A percentile compares a stretch with the other conserved stretches of the same genome.
Conservation (phyloP, 2,113 vertebrate species). For the Ardeotis arabs region DNA sequence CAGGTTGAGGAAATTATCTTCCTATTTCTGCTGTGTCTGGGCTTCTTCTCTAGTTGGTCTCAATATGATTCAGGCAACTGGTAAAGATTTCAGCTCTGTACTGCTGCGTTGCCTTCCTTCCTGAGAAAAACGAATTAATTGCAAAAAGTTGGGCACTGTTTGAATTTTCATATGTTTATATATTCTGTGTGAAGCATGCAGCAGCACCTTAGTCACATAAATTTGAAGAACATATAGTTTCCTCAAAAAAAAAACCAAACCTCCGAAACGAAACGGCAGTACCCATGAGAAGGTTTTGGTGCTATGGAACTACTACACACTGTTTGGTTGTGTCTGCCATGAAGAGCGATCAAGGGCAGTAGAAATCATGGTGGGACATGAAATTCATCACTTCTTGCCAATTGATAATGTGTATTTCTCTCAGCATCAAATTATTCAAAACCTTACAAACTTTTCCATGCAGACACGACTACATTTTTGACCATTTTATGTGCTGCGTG, state of each 20-base stretch:
- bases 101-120: not conserved
- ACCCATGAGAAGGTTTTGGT: not conserved
- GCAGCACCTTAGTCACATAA: not conserved
- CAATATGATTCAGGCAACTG: not conserved
- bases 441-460: not conserved
- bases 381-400: not conserved
- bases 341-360: not conserved
- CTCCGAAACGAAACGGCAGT: not conserved
- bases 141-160: not conserved
- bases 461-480: not conserved
- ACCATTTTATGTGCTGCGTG: not conserved
- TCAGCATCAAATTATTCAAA: not conserved
- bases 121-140: not conserved
- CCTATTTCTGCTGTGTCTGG: not conserved
- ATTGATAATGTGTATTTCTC: not conserved
- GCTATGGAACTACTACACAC: not conserved
- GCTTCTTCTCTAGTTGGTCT: not conserved
- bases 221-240: not conserved
- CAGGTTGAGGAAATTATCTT: slow-evolving; percentile 25
- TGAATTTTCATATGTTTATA: not conserved
- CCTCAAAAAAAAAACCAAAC: not conserved
- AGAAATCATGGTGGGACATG: not conserved
- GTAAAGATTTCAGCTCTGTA: not conserved
- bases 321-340: not conserved
- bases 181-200: not conserved